Evolutionary conservation across 1,140 invertebrate species (phyloP).

Genomic region (Vollenhovia emeryi): DNA sequence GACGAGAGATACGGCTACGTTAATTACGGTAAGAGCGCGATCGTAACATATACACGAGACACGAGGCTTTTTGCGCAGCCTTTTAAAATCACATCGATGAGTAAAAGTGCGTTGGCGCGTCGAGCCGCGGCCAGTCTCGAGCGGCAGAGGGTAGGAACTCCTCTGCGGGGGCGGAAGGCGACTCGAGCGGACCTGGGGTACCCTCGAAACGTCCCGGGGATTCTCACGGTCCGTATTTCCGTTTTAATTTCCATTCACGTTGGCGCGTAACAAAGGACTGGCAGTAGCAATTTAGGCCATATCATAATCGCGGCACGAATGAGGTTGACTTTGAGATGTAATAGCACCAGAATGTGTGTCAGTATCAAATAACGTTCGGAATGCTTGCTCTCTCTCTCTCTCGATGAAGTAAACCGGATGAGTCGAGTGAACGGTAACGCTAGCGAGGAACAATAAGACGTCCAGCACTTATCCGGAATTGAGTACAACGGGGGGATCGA

Average conservation of each 20-base stretch:
- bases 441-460: background rate
- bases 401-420: background rate
- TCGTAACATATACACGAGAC: conserved; percentile 84
- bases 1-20: conserved; percentile 73
- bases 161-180: conserved; percentile 14
- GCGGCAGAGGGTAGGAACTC: conserved; percentile 36
- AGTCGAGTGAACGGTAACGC: background rate
- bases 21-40: conserved; percentile 79
- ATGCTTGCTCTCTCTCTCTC: too few species aligned
- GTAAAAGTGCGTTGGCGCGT: conserved; percentile 75
- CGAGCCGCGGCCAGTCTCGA: conserved; percentile 62
- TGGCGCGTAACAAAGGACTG: background rate
- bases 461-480: background rate
- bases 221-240: background rate
- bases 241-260: background rate
- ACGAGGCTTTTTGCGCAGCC: conserved; percentile 81
- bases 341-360: background rate
- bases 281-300: conserved; percentile 13
- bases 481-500: too few species aligned
- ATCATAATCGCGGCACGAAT: background rate
- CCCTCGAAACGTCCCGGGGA: conserved; percentile 37
- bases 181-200: conserved; percentile 44
- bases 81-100: conserved; percentile 84
- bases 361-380: background rate
- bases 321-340: background rate